Base-by-base conservation (phyloP, 2,113 vertebrate genomes). In the Acrocephalus kingi region DNA sequence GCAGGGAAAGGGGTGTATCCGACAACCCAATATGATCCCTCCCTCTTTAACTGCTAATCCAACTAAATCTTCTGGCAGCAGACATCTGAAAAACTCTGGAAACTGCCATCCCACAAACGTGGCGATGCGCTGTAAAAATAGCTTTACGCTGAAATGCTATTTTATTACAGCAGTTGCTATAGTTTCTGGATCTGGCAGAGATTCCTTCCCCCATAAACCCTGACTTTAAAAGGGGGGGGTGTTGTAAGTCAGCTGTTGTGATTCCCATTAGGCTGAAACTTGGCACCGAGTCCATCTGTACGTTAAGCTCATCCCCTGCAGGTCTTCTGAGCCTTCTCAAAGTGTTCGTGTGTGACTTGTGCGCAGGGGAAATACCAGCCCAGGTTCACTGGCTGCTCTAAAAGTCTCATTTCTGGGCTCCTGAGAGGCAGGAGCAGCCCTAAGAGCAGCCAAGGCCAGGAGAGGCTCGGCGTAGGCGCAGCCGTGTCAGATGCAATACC, bases 191-290 rank as follows among this genome's bases (percentile, higher is more conserved):
- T 96, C 90, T 96, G 97, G 97, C 95, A 96, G 81, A 73, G 75
- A 81, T 71, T 77, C 73, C 62, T 37, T 75, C 76, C 31, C 31
- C 71, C 31, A 19, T 86, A 95, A 96, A 93, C 24, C 33, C 48
- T 66, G 61, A 48, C 72, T 91, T 94, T 81, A 41, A 84, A 93
- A 52, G 4, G 35, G 55, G 55, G 25, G 58, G 62, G 41, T 87
- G 83, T 77, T 93, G 63, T 8, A 90, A 96, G 92, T 96, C 96
- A 97, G 95, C 96, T 96, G 97, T 91, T 97, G 94, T 87, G 93
- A 96, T 96, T 96, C 94, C 85, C 89, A 89, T 94, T 79, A 89
- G 87, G 84, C 84, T 93, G 90, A 91, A 94, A 94, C 62, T 96
- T 95, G 95, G 97, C 95, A 91, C 41, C 3, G 2, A 62, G 89